A percentile compares a stretch with the other conserved stretches of the same genome.
phyloP scores from a whole-genome alignment of 2,113 vertebrate genomes.

The Tautogolabrus adspersus region DNA sequence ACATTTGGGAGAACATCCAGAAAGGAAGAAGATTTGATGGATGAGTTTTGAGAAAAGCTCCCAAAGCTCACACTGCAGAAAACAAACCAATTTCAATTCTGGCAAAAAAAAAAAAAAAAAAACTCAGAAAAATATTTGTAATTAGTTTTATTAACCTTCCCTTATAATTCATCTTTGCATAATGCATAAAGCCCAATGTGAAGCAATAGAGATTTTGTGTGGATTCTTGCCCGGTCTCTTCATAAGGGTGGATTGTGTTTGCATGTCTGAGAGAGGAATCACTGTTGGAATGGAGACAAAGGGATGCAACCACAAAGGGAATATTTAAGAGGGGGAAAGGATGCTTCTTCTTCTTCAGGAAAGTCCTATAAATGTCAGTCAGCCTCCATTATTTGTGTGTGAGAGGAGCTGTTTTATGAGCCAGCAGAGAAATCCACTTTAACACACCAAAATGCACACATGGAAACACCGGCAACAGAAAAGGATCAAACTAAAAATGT shows the following conservation, averaged over 20 bases:
- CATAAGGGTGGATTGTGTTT: slow-evolving; percentile 19
- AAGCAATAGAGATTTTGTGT: neutral
- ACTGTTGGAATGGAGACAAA: slow-evolving; percentile 2
- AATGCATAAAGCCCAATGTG: neutral
- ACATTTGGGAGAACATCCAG: too few species aligned
- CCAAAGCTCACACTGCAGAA: too few species aligned
- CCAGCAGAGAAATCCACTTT: slow-evolving; percentile 42
- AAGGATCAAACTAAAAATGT: neutral
- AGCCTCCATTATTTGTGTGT: slow-evolving; percentile 17
- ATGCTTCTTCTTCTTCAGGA: slow-evolving; percentile 37
- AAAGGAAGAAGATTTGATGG: too few species aligned
- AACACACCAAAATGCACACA: neutral
- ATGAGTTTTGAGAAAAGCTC: too few species aligned
- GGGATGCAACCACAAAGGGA: slow-evolving; percentile 25
- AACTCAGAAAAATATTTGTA: too few species aligned
- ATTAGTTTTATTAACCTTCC: neutral
- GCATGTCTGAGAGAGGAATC: slow-evolving; percentile 26
- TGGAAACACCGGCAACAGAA: neutral
- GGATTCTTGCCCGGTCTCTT: slow-evolving; percentile 8
- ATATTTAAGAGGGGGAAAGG: slow-evolving; percentile 28
- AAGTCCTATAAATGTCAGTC: slow-evolving; percentile 57
- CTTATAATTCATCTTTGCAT: neutral
- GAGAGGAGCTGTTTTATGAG: slow-evolving; percentile 35
- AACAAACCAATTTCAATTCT: too few species aligned
- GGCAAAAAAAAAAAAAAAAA: too few species aligned